Base-by-base conservation (phyloP, 1,140 invertebrate genomes). In the Atta colombica region DNA sequence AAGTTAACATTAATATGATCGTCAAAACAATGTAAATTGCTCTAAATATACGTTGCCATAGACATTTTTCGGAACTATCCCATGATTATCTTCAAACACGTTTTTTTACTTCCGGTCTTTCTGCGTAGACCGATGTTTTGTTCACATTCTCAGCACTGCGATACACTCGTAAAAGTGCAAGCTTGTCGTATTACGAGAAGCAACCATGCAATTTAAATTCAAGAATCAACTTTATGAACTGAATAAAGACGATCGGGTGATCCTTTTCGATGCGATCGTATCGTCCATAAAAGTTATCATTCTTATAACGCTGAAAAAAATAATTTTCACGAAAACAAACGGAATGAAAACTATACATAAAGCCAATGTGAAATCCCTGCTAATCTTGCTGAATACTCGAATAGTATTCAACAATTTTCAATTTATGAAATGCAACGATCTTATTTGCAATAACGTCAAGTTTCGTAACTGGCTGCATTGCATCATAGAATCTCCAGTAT, bases 211-310 rank as follows among this genome's bases (percentile, higher is more conserved):
- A 74, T 88, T 82, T 69, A 58, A 81, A 88, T 88, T 81, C 87
- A 87, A 80, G 75, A 88, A 86, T 86, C 87, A 61, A 88, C 77
- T 90, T 90, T 90, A 90, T 65, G 84, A 85, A 45, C 61, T 63
- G 31, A 63, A 77, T 82, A 85, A 85, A 82, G 77, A 78, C 21
- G 65, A 35, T 69, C 61, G 53, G n/a, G n/a, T 58, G 69, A 31
- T 28, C 39, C 85, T 28, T 39, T 25, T 28, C 51, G 71, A 28
- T 16, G 45, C n/a, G 60, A 74, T 60, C 68, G 16, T 25, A 80
- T 80, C 49, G 18, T 58, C 16, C 80, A 51, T 84, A 75, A 84
- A 49, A 84, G 69, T 61, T 84, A 75, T 16, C 39, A 16, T 8
- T 1, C 16, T 21, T 28, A 1, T n/a, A 21, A 21, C 14, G 3